These are phyloP conservation scores for Upupa epops DNA, from an alignment of 2,113 vertebrate genomes.

Conservation along the genomic window DNA sequence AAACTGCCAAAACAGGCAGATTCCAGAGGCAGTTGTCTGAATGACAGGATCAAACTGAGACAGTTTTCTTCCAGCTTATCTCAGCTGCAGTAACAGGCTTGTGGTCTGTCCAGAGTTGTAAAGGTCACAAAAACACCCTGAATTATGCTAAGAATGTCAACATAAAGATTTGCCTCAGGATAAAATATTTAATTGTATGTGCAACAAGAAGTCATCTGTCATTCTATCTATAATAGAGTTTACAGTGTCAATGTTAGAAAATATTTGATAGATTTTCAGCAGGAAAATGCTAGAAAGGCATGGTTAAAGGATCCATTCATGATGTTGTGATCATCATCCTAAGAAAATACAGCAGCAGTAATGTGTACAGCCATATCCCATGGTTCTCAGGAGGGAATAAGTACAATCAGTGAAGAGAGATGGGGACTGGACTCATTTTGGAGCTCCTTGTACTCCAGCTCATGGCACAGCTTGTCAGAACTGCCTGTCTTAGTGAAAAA, in stretches of 20 bases:
- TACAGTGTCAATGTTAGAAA: not conserved
- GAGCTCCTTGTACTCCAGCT: not conserved
- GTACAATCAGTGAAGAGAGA: not conserved
- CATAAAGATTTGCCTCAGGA: not conserved
- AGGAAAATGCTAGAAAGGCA: not conserved
- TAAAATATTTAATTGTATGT: conserved; percentile 40
- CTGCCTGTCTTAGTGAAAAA: not conserved
- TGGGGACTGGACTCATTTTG: not conserved
- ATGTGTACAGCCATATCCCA: not conserved
- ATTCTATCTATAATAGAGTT: not conserved
- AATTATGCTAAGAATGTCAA: not conserved
- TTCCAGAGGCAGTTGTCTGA: conserved; percentile 11
- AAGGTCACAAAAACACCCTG: conserved; percentile 10
- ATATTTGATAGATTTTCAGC: not conserved
- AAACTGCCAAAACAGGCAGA: not conserved
- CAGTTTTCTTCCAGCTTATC: conserved; percentile 1
- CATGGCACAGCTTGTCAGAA: not conserved
- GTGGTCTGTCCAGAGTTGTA: not conserved
- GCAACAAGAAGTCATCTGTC: not conserved
- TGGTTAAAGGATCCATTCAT: not conserved
- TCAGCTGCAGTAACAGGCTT: not conserved
- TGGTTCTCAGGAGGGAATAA: not conserved
- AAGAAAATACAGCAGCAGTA: not conserved
- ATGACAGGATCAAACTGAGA: not conserved
- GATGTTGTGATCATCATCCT: not conserved